Conservation (phyloP, 2,797 vertebrate genomes). For the Peromyscus nudipes region DNA sequence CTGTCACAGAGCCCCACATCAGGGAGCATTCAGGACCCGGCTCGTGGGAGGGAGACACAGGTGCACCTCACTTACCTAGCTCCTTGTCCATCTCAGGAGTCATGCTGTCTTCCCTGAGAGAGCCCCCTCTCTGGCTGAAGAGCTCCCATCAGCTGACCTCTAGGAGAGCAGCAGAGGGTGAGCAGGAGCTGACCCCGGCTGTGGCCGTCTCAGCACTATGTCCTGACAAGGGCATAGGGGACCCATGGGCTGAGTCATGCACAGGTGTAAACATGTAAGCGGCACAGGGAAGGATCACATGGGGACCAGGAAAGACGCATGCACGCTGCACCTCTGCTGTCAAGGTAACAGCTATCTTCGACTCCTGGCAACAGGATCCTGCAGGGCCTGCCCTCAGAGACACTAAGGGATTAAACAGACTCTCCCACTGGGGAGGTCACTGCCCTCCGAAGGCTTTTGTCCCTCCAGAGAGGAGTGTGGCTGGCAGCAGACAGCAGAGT, state of each 20-base stretch:
- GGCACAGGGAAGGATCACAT: slow-evolving; percentile 63
- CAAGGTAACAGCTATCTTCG: slow-evolving; percentile 77
- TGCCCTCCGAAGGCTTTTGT: slow-evolving; percentile 14
- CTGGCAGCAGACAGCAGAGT: neutral
- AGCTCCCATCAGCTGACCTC: neutral
- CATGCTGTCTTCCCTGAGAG: slow-evolving; percentile 29
- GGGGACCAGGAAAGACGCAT: slow-evolving; percentile 61
- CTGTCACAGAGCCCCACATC: neutral
- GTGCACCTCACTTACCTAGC: slow-evolving; percentile 64
- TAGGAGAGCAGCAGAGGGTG: neutral
- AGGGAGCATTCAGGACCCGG: neutral
- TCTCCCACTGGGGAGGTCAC: slow-evolving; percentile 42
- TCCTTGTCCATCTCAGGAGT: slow-evolving; percentile 60
- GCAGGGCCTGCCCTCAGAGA: slow-evolving; percentile 69
- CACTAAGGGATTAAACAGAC: slow-evolving; percentile 69
- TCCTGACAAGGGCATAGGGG: slow-evolving; percentile 42
- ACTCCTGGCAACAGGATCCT: slow-evolving; percentile 81
- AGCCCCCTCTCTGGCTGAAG: neutral
- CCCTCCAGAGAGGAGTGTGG: neutral
- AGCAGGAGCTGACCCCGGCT: neutral
- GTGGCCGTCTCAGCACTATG: neutral
- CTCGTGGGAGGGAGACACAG: neutral
- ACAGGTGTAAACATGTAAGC: slow-evolving; percentile 60
- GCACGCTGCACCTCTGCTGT: slow-evolving; percentile 64
- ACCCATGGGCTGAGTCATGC: neutral